These are phyloP conservation scores for Scaptomyza montana DNA, from an alignment of 1,140 invertebrate species.

Conservation along the genomic window DNA sequence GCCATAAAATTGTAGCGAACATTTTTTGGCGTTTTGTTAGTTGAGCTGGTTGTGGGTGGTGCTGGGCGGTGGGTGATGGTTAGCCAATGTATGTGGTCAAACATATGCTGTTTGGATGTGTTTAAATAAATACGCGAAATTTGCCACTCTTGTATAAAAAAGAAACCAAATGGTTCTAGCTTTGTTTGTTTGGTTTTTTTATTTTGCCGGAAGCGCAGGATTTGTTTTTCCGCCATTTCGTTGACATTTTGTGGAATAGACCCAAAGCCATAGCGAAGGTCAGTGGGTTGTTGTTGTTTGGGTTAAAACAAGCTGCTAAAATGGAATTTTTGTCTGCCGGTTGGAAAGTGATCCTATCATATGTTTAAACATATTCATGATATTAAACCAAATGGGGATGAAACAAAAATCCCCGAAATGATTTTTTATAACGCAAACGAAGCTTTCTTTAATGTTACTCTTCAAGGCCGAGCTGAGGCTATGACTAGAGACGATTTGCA, in stretches of 20 bases:
- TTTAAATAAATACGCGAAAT: constrained; percentile 81
- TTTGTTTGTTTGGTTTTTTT: constrained; percentile 50
- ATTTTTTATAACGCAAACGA: too few relatives aligned
- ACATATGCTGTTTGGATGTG: constrained; percentile 76
- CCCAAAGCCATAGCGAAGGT: constrained; percentile 67
- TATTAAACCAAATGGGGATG: too few relatives aligned
- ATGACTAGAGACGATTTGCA: too few relatives aligned
- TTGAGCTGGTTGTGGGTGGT: constrained; percentile 27
- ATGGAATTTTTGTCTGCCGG: neutral
- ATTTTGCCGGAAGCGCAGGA: constrained; percentile 66
- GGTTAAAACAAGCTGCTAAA: neutral
- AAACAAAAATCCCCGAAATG: too few relatives aligned
- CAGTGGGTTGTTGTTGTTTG: constrained; percentile 57
- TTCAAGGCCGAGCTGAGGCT: too few relatives aligned
- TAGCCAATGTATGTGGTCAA: constrained; percentile 38
- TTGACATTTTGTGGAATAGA: constrained; percentile 73
- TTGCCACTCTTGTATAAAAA: constrained; percentile 70
- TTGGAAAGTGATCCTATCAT: neutral
- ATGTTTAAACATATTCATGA: constrained; percentile 2
- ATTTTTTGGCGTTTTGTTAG: constrained; percentile 17
- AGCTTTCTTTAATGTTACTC: too few relatives aligned
- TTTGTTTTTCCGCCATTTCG: constrained; percentile 80
- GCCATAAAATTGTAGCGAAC: constrained; percentile 67
- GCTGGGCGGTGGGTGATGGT: constrained; percentile 1
- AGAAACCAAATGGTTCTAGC: constrained; percentile 27